A percentile compares a stretch with the other conserved stretches of the same genome.
Conservation (phyloP, 2,888 invertebrate species). For the Lissonota sp. region DNA sequence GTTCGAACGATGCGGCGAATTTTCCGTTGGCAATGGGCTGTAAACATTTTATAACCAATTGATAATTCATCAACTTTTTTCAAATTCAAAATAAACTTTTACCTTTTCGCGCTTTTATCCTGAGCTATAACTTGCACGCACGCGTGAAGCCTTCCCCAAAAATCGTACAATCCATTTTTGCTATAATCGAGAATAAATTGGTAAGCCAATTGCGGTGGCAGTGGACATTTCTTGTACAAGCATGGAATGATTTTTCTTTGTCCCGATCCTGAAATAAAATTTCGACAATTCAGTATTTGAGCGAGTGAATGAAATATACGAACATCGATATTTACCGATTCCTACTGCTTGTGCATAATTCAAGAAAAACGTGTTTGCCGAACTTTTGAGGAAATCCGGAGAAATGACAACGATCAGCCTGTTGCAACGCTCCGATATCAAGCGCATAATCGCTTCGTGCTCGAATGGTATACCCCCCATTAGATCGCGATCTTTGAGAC, state of each 20-base stretch:
- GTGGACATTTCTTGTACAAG: slow-evolving; percentile 87
- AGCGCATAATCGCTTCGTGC: slow-evolving; percentile 89
- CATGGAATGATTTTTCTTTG: slow-evolving; percentile 90
- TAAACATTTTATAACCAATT: background rate
- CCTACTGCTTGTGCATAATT: slow-evolving; percentile 92
- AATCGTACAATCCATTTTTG: slow-evolving; percentile 86
- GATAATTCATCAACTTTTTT: background rate
- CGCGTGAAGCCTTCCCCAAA: slow-evolving; percentile 89
- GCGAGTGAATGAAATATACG: slow-evolving; percentile 20
- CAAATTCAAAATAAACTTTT: background rate
- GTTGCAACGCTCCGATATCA: slow-evolving; percentile 91
- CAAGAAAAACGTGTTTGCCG: slow-evolving; percentile 91
- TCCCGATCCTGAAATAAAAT: slow-evolving; percentile 82
- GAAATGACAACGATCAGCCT: slow-evolving; percentile 92
- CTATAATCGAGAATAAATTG: slow-evolving; percentile 88
- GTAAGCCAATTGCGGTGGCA: slow-evolving; percentile 88
- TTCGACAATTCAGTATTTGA: background rate
- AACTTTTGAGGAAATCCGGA: slow-evolving; percentile 89
- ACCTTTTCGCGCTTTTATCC: slow-evolving; percentile 46
- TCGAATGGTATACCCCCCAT: slow-evolving; percentile 89
- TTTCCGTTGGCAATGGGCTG: slow-evolving; percentile 40
- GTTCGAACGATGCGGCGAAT: background rate
- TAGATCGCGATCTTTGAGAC: slow-evolving; percentile 90
- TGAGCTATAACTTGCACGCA: slow-evolving; percentile 83
- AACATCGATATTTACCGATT: slow-evolving; percentile 87